Evolutionary conservation across 2,797 vertebrate species (phyloP).

Genomic region (Siniperca obscura): DNA sequence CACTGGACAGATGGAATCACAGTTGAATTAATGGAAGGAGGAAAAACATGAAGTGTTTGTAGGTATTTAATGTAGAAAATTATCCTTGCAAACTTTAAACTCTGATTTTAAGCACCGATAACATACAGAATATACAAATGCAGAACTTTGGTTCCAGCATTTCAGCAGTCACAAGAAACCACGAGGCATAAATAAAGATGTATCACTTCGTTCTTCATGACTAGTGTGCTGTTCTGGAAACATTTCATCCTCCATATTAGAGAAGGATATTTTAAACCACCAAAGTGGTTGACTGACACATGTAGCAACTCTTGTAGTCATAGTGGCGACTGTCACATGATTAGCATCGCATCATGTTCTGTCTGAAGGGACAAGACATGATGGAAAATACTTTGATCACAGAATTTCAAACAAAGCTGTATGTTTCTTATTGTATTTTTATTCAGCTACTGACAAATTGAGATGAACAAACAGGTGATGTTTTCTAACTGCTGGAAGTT

Average conservation of each 20-base stretch:
- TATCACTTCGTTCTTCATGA: constrained; percentile 36
- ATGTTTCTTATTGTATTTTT: constrained; percentile 83
- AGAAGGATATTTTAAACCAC: constrained; percentile 53
- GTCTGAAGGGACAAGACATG: constrained; percentile 34
- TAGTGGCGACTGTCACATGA: constrained; percentile 29
- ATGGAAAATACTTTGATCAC: constrained; percentile 18
- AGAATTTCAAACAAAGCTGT: constrained; percentile 70
- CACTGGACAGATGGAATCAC: constrained; percentile 42
- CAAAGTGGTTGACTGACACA: constrained; percentile 19
- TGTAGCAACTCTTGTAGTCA: constrained; percentile 58
- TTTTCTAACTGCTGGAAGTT: constrained; percentile 85
- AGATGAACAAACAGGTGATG: constrained; percentile 75
- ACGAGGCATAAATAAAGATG: constrained; percentile 23
- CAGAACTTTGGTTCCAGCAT: constrained; percentile 29
- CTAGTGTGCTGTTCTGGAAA: constrained; percentile 50
- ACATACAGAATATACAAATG: constrained; percentile 10
- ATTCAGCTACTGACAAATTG: constrained; percentile 79
- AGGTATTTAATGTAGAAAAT: constrained; percentile 40
- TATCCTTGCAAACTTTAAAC: constrained; percentile 4
- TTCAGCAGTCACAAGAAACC: constrained; percentile 17
- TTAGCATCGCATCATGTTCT: constrained; percentile 1
- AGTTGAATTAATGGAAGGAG: constrained; percentile 6
- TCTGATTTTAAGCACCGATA: constrained; percentile 33
- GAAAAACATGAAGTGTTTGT: constrained; percentile 17
- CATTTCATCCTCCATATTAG: constrained; percentile 43